These are phyloP conservation scores for Bradypodion ventrale DNA, from an alignment of 2,797 vertebrate species.

Conservation along the genomic window DNA sequence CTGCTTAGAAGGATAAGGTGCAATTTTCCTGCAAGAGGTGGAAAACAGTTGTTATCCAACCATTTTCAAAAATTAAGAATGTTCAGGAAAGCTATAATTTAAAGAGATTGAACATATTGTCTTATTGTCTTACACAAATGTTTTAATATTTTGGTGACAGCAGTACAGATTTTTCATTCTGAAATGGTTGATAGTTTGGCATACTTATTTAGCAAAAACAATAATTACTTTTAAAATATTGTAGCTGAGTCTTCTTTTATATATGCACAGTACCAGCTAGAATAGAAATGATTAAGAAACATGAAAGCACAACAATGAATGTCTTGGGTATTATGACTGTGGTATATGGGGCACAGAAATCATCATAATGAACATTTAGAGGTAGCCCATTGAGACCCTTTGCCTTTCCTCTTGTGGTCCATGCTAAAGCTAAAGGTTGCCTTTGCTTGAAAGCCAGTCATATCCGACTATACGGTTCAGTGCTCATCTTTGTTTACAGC, in stretches of 20 bases:
- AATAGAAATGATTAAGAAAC: slow-evolving; percentile 3
- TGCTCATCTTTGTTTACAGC: too few species aligned
- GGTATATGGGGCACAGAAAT: neutral
- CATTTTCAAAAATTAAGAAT: neutral
- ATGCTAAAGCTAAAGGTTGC: too few species aligned
- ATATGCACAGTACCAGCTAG: neutral
- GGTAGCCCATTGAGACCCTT: too few species aligned
- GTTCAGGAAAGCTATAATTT: neutral
- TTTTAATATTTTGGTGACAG: neutral
- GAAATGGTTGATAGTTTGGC: slow-evolving; percentile 1
- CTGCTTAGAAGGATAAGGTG: neutral
- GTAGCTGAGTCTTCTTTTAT: neutral
- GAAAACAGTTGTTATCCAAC: neutral
- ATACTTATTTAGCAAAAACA: neutral
- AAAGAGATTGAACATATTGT: neutral
- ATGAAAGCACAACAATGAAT: too few species aligned
- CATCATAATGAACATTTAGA: too few species aligned
- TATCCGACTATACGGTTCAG: too few species aligned
- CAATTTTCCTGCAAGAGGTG: neutral
- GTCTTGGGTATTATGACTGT: neutral
- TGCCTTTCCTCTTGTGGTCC: too few species aligned
- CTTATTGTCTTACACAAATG: neutral
- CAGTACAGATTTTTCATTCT: neutral
- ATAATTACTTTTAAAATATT: slow-evolving; percentile 11
- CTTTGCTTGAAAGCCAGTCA: too few species aligned